Base-by-base conservation (phyloP, 1,140 invertebrate genomes). In the Drosophila nasuta region DNA sequence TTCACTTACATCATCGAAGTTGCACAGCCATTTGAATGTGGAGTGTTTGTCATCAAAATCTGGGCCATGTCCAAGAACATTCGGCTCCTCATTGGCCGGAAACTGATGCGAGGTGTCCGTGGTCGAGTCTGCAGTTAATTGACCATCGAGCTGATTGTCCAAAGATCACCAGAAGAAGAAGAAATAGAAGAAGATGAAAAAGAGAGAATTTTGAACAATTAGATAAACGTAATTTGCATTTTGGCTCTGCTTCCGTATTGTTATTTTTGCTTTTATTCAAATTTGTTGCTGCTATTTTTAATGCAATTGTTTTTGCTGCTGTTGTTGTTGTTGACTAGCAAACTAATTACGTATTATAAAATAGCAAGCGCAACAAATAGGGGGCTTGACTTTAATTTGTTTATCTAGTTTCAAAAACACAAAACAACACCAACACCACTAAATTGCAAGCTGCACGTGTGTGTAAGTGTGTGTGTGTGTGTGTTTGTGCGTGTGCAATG, bases 21-120 rank as follows among this genome's bases (percentile, higher is more conserved):
- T 91, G 72, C 91, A 80, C 1, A 92, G 74, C 78, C 81, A 78
- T 66, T 92, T 91, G 45, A 80, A 70, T 71, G 85, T 85, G 52
- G 76, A 73, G 43, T 81, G 49, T 57, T 92, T 89, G 48, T 73
- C 81, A 70, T 81, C 85, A n/a, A 73, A 89, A 28, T 76, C 64
- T 41, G 85, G 83, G 60, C 91, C 91, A 72, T 92, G 91, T 49
- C 91, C 91, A 54, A 92, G 78, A 45, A 92, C 72, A 57, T 92
- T 92, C 25, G 91, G 79, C 69, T 92, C 91, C 81, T 92, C 91
- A 56, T 92, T 79, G 30, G 86, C 86, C 82, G 91, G 91, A 92
- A 92, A 92, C 45, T 92, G 88, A 79, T 92, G 83, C 17, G 81
- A 41, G 5, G 75, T 75, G 17, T 82, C 79, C 82, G 79, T 46